These are phyloP conservation scores for Cossypha dichroa DNA, from an alignment of 2,797 vertebrate species.

Conservation along the genomic window DNA sequence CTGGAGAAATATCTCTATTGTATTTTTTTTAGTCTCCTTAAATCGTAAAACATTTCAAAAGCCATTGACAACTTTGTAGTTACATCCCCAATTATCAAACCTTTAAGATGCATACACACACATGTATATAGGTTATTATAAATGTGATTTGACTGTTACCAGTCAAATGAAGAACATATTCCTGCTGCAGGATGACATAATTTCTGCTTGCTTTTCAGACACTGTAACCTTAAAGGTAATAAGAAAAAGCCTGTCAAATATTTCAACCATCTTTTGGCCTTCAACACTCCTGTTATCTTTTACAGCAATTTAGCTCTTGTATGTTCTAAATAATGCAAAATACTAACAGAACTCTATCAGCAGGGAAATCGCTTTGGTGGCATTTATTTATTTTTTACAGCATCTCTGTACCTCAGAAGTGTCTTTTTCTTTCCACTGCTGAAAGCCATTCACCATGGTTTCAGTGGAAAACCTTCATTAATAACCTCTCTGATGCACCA, in stretches of 20 bases:
- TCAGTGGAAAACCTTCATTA: not conserved
- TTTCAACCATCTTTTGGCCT: not conserved
- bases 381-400: not conserved
- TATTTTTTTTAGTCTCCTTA: not conserved
- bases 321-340: not conserved
- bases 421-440: not conserved
- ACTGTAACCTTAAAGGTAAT: not conserved
- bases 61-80: not conserved
- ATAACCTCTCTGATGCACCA: not conserved
- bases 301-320: not conserved
- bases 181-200: not conserved
- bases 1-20: not conserved
- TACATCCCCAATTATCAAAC: not conserved
- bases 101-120: accelerated
- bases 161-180: not conserved
- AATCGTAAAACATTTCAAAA: not conserved
- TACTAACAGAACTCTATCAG: not conserved
- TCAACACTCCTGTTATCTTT: not conserved
- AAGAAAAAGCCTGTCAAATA: not conserved
- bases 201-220: not conserved
- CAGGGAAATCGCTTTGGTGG: not conserved
- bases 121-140: not conserved
- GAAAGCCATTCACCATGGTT: not conserved
- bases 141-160: not conserved
- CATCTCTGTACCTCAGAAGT: not conserved